Evolutionary conservation across 1,140 invertebrate genomes (phyloP), one percentile per base, ranked within the genome.

Genomic region (Heliconius hermathena): DNA sequence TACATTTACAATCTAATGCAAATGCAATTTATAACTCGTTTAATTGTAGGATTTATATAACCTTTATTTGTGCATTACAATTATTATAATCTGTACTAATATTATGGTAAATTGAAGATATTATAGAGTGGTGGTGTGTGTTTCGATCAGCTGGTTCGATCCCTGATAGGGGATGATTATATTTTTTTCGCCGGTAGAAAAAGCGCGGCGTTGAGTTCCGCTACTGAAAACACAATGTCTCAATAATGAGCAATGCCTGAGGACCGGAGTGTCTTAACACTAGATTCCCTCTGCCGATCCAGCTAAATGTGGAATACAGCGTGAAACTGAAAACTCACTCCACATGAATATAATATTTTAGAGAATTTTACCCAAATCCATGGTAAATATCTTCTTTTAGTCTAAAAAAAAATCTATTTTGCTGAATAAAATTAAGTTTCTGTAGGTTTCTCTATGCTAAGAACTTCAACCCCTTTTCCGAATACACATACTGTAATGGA

Each of bases 381-480:
- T 16, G 60, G 9, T 66, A 11, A 29, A 66, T 57, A 29, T 66
- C 26, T 66, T 66, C 60, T 66, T 13, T 13, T 29, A 66, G 60
- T 26, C 60, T 11, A n/a, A 22, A 4, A 20, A 13, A 3, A 4
- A 16, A 16, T 13, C 26, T 66, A 29, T 66, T 13, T 66, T 29
- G 13, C 18, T 22, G 5, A 57, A 8, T 1, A 16, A 26, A 66
- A 29, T 66, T 66, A 66, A 3, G 5, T 66, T 26, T 66, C 8
- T 29, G 11, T 26, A 29, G 60, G 60, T 29, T 26, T 66, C 22
- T 66, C 26, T 26, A 66, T 26, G 9, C 26, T 60, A 66, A 66
- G 60, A 20, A 95, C 80, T 85, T 96, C 95, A 72, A 96, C 87
- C 8, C 96, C 95, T 88, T 95, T 95, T 22, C 96, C 95, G 86